Percentiles rank a stretch among this genome's conserved stretches.
Evolutionary conservation across 1,140 invertebrate species (phyloP).

Genomic region (Platorchestia sp.): DNA sequence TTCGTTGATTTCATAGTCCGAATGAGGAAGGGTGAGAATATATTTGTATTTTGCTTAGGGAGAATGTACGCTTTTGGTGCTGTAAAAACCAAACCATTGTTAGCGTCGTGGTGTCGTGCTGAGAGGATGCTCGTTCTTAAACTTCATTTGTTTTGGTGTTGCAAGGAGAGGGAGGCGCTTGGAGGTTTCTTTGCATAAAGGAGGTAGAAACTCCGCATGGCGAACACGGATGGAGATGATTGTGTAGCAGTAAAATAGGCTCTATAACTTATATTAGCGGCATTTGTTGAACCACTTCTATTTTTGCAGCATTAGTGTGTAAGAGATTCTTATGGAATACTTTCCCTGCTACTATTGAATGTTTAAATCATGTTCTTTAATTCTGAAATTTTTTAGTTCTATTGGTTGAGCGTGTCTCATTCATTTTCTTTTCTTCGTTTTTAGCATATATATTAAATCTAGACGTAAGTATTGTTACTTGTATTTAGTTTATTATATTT

Average conservation of each 20-base stretch:
- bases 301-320: constrained; percentile 46
- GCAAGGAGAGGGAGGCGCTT: not conserved
- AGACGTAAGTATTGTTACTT: not conserved
- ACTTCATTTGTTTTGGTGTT: not conserved
- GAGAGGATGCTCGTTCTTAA: too few relatives aligned
- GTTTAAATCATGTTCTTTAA: not conserved
- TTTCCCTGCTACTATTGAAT: not conserved
- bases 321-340: constrained; percentile 11
- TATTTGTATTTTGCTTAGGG: not conserved
- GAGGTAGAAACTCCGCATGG: not conserved
- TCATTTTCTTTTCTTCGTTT: not conserved
- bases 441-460: not conserved
- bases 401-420: not conserved
- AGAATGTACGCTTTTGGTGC: not conserved
- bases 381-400: not conserved
- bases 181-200: not conserved
- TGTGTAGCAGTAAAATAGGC: not conserved
- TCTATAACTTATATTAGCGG: not conserved
- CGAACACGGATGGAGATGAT: not conserved
- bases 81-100: not conserved
- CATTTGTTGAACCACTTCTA: constrained; percentile 11
- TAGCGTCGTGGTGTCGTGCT: not conserved
- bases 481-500: constrained; percentile 1
- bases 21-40: not conserved
- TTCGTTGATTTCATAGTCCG: not conserved